Base-by-base conservation (phyloP, 2,797 vertebrate species). In the Lacerta bilineata region DNA sequence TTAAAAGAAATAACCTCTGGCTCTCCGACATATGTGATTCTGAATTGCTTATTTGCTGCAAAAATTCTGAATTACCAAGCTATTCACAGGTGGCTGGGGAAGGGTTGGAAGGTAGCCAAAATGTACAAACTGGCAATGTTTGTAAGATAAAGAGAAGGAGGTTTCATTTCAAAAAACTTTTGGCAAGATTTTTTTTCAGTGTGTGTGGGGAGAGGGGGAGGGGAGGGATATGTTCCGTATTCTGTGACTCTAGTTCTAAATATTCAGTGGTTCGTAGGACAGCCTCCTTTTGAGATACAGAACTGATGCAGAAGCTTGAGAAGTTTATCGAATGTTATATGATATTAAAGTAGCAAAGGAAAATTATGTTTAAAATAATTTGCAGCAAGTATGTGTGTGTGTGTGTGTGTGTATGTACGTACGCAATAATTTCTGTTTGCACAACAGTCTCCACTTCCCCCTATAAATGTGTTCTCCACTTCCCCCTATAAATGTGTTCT, bases 1-100 rank as follows among this genome's bases (percentile, higher is more conserved):
- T 88, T 61, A 84, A 84, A 78, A 11, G 82, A 84, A 88, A 88
- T 88, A 84, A 88, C 87, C 66, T 79, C 55, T 88, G 43, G 36
- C 66, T 84, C 41, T 61, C 76, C 10, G n/a, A 80, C 87, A 88
- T 64, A 72, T 80, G 66, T 46, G 75, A 36, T 39, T 88, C 59
- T 36, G 59, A 83, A 88, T 41, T 77, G 80, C 87, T 68, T 76
- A 83, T 20, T 80, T 29, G 41, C 69, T 43, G 85, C 76, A 75
- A 76, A 74, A 50, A 84, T 36, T 71, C 46, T 83, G 64, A 69
- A 46, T 43, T 83, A 46, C 81, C 11, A 18, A 55, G 41, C 33
- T 68, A 87, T 64, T 66, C 71, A 66, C 79, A 50, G 79, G 71
- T 46, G 55, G 46, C 66, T 55, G 20, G 64, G n/a, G 71, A 79